Evolutionary conservation across 2,113 vertebrate species (phyloP), one percentile per base, ranked within the genome.

Genomic region (Andinoacara biseriatus): DNA sequence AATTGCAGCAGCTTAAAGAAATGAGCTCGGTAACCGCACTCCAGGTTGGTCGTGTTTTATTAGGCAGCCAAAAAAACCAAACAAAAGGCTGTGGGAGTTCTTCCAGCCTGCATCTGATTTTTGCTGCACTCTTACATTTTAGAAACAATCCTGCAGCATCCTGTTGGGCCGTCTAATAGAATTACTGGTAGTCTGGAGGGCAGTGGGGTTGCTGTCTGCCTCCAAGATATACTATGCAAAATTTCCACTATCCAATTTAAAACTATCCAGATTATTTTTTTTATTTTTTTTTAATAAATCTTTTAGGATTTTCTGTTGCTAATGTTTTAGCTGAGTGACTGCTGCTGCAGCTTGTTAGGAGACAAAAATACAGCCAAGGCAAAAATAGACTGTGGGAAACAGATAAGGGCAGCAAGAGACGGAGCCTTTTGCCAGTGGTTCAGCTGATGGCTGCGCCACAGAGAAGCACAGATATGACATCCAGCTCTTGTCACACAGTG

Each of bases 371-470:
- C 81, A 59, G 61, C 52, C 62, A 63, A 75, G 87, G 58, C 90
- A 86, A 89, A 93, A 91, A 92, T 90, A 93, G 90, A 83, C 83
- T 74, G 82, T 82, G 83, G 74, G 85, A 86, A 82, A 76, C 81
- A 17, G 90, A 90, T 89, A 84, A 91, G 83, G 40, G 40, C 78
- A 76, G 83, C 24, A n/a, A 58, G 85, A 83, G 81, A 78, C 1
- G 40, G 65, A 82, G 82, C 40, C 80, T 76, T 83, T 78, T 62
- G 85, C 90, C 74, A 69, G 81, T 78, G 54, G 85, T 87, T 67
- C 52, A 78, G 82, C 82, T 88, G 74, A 74, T 62, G 80, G 10
- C 79, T 15, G 81, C 80, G 40, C 33, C 40, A 60, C 77, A 72
- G 78, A 10, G 60, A 81, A 81, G 67, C 60, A 9, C 86, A 80